phyloP scores from a whole-genome alignment of 1,140 invertebrate species.

The Leptinotarsa undecemlineata region DNA sequence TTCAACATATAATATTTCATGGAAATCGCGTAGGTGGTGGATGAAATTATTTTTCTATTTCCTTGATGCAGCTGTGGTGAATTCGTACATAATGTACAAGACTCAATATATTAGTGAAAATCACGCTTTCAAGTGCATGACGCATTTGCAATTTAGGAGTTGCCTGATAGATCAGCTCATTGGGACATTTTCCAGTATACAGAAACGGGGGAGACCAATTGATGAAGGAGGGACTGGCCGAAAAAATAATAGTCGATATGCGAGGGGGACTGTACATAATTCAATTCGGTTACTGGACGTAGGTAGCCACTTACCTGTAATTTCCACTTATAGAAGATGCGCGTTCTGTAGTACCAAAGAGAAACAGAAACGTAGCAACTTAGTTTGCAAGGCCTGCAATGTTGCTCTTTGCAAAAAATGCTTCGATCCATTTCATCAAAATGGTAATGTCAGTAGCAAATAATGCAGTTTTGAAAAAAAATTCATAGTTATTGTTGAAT shows the following conservation, averaged over 20 bases:
- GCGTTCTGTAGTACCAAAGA: conserved; percentile 17
- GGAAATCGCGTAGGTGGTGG: conserved; percentile 31
- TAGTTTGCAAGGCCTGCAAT: conserved; percentile 12
- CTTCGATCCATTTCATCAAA: neutral
- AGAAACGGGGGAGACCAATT: no score
- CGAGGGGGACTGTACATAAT: neutral
- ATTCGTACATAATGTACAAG: conserved; percentile 14
- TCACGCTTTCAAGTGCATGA: neutral
- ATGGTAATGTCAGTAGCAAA: neutral
- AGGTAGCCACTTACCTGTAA: neutral
- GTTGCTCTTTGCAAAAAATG: conserved; percentile 12
- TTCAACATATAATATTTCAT: conserved; percentile 27
- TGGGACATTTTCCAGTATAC: conserved; percentile 8
- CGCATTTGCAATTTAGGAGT: conserved; percentile 4
- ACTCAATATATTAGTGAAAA: conserved; percentile 7
- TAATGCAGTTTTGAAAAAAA: neutral
- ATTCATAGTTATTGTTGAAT: neutral
- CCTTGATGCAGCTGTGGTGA: conserved; percentile 28
- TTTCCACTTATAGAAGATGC: conserved; percentile 13
- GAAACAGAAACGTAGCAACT: conserved; percentile 5
- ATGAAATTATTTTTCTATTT: conserved; percentile 29
- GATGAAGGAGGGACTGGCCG: neutral
- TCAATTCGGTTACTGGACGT: neutral
- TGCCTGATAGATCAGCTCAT: neutral
- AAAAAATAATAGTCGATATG: neutral